Conservation (phyloP, 2,113 vertebrate species). For the Argyrosomus japonicus region DNA sequence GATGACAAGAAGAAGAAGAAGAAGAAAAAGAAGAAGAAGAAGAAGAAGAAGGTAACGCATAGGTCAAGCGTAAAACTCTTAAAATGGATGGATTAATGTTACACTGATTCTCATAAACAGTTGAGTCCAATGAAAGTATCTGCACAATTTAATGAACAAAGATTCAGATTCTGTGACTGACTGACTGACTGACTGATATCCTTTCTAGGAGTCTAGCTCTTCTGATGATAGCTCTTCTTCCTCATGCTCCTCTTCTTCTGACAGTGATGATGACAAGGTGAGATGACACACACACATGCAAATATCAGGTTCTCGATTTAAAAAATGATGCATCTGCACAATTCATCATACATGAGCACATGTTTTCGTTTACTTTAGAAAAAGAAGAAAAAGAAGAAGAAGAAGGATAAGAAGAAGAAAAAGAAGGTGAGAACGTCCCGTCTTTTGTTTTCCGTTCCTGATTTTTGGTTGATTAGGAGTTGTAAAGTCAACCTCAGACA, state of each 20-base stretch:
- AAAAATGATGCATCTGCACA: neutral
- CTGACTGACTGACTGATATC: conserved; percentile 1
- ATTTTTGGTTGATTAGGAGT: neutral
- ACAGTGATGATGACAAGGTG: conserved; percentile 69
- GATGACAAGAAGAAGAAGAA: conserved; percentile 25
- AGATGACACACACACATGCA: neutral
- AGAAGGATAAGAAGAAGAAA: conserved; percentile 48
- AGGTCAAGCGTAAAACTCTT: neutral
- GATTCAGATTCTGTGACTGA: neutral
- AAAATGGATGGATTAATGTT: neutral
- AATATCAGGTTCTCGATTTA: neutral
- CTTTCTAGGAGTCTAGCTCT: conserved; percentile 50
- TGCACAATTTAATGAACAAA: neutral
- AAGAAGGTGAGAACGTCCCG: conserved; percentile 31
- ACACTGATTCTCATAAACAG: neutral
- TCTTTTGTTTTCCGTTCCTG: neutral
- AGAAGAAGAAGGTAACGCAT: conserved; percentile 39
- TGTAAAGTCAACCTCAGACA: neutral
- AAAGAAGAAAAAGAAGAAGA: conserved; percentile 56
- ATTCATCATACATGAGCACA: neutral
- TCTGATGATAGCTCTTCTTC: conserved; percentile 60
- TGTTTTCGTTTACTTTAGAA: conserved; percentile 20
- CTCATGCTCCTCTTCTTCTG: conserved; percentile 57
- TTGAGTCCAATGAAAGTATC: neutral
- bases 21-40: conserved; percentile 4